Base-by-base conservation (phyloP, 2,797 vertebrate genomes). In the Rhodeus uyekii region DNA sequence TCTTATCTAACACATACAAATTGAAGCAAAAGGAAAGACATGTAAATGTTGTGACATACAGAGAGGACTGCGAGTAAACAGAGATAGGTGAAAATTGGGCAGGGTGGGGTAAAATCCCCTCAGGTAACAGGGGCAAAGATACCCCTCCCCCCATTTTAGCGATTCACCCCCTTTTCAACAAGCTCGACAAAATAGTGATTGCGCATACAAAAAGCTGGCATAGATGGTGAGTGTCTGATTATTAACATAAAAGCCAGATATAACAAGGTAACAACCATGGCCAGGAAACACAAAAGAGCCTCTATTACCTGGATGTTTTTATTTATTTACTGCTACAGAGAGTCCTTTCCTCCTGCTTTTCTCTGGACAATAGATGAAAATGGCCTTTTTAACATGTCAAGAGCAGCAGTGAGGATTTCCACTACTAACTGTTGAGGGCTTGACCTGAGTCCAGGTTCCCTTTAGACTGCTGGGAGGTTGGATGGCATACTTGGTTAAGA, bases 1-100 rank as follows among this genome's bases (percentile, higher is more conserved):
- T 91, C 78, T 89, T 90, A 90, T 93, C 92, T 94, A 92, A 93
- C 93, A 94, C 94, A 90, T 95, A 84, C 93, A 93, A 93, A 94
- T 94, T 94, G 93, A 92, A 89, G 91, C 81, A 94, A 94, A 94
- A 89, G 91, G 90, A 92, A 92, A 93, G 64, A 79, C 92, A 93
- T 90, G 90, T 91, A 92, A 94, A 92, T 92, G 93, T 92, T 93
- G 91, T 93, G 92, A 93, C 92, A 93, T 93, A 90, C 89, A 87
- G 92, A 91, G 87, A 86, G 88, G 90, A 90, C 89, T 88, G 90
- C 89, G 89, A 91, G 87, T 89, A 93, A 87, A 90, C 87, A 91
- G 87, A 89, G 88, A 90, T 88, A 93, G 91, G 93, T 94, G 93
- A 92, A 91, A 94, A 94, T 94, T 94, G 93, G 89, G 91, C 92